A percentile compares a stretch with the other conserved stretches of the same genome.
Conservation (phyloP, 2,797 vertebrate genomes). For the Apodemus agrarius region DNA sequence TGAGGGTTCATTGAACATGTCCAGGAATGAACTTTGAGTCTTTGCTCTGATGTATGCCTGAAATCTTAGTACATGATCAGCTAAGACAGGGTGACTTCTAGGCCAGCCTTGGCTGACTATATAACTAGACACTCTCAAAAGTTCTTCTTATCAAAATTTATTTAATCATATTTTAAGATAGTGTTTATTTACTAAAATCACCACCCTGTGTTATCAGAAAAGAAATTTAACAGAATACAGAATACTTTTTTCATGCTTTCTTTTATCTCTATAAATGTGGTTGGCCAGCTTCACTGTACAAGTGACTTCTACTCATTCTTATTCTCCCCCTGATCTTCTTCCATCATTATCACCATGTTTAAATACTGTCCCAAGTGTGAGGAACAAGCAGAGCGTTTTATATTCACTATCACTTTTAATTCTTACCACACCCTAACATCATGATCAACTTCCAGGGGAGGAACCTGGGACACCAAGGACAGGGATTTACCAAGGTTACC, state of each 20-base stretch:
- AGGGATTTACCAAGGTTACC: neutral
- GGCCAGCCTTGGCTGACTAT: neutral
- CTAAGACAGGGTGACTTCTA: neutral
- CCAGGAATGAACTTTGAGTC: slow-evolving; percentile 9
- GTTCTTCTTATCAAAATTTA: neutral
- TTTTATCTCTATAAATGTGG: neutral
- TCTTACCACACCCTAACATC: neutral
- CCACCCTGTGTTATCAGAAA: neutral
- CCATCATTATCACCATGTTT: neutral
- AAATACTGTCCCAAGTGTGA: neutral
- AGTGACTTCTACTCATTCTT: neutral
- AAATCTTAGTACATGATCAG: neutral
- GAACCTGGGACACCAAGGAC: neutral
- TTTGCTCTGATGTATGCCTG: neutral
- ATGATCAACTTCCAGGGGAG: neutral
- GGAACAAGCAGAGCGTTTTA: neutral
- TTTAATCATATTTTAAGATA: neutral
- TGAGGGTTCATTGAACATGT: neutral
- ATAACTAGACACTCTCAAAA: neutral
- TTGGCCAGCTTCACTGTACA: neutral
- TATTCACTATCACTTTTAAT: neutral
- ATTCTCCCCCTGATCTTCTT: neutral
- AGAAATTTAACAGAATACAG: neutral
- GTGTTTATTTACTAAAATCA: slow-evolving; percentile 22
- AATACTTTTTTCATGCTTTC: neutral